Evolutionary conservation across 2,888 invertebrate genomes (phyloP).

Genomic region (Papilio demoleus): DNA sequence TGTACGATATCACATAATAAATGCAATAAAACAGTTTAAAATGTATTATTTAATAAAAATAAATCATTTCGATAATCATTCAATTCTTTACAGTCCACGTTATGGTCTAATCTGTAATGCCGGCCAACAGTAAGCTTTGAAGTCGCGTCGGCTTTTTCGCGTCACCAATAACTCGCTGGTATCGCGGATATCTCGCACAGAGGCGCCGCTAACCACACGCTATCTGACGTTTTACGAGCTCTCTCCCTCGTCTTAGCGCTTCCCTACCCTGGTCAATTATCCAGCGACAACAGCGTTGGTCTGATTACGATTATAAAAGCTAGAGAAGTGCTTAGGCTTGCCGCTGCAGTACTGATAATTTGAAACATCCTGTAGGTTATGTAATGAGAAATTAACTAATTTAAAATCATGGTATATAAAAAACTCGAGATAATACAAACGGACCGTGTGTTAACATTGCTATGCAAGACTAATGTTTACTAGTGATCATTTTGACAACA

Average conservation of each 20-base stretch:
- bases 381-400: no score
- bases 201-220: constrained; percentile 54
- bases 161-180: constrained; percentile 40
- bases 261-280: constrained; percentile 57
- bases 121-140: constrained; percentile 25
- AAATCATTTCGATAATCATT: background rate
- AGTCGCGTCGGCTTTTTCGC: constrained; percentile 37
- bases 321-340: constrained; percentile 41
- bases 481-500: background rate
- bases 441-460: no score
- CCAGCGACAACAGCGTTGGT: constrained; percentile 44
- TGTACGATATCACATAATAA: no score
- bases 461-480: no score
- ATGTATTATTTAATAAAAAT: no score
- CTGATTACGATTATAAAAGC: constrained; percentile 41
- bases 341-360: constrained; percentile 17
- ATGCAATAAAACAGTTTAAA: no score
- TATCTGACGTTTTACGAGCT: constrained; percentile 67
- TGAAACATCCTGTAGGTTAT: constrained; percentile 13
- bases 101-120: constrained; percentile 23
- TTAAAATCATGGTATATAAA: no score
- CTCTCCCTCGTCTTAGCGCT: constrained; percentile 39
- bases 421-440: no score
- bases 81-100: background rate
- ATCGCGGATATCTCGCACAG: constrained; percentile 52